A percentile compares a stretch with the other conserved stretches of the same genome.
phyloP scores from a whole-genome alignment of 2,113 vertebrate genomes.

The Stictonetta naevosa region DNA sequence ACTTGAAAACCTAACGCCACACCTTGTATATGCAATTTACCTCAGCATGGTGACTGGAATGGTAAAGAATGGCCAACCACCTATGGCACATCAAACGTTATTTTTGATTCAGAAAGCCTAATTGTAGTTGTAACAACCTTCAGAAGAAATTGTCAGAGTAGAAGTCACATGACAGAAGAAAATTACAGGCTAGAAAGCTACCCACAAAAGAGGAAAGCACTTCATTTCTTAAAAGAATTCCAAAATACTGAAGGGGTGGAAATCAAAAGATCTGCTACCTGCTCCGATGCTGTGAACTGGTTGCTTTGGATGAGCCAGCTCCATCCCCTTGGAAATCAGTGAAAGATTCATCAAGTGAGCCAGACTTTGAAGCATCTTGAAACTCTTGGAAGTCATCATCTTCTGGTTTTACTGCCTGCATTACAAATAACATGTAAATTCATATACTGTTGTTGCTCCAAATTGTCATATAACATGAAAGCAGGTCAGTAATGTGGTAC shows the following conservation, averaged over 20 bases:
- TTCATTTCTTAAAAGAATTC: background rate
- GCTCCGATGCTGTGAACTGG: conserved; percentile 81
- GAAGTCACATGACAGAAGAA: background rate
- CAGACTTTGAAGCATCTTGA: conserved; percentile 95
- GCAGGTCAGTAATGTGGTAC: background rate
- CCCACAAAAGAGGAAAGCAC: background rate
- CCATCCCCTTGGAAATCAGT: conserved; percentile 89
- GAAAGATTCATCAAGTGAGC: conserved; percentile 87
- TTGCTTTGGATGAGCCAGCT: conserved; percentile 74
- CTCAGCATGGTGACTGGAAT: background rate
- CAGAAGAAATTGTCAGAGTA: background rate
- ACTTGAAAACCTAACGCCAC: background rate
- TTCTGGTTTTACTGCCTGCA: conserved; percentile 86
- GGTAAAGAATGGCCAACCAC: background rate
- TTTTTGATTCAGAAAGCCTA: conserved; percentile 3
- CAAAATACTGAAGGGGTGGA: background rate
- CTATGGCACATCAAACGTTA: background rate
- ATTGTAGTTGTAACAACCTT: background rate
- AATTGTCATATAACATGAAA: background rate
- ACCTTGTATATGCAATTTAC: background rate
- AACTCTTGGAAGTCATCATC: conserved; percentile 99
- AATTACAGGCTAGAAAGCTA: conserved; percentile 8
- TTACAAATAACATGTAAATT: background rate
- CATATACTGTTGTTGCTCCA: background rate
- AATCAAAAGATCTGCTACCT: conserved; percentile 79